phyloP scores from a whole-genome alignment of 2,888 invertebrate species.

The Lycia hirtaria region DNA sequence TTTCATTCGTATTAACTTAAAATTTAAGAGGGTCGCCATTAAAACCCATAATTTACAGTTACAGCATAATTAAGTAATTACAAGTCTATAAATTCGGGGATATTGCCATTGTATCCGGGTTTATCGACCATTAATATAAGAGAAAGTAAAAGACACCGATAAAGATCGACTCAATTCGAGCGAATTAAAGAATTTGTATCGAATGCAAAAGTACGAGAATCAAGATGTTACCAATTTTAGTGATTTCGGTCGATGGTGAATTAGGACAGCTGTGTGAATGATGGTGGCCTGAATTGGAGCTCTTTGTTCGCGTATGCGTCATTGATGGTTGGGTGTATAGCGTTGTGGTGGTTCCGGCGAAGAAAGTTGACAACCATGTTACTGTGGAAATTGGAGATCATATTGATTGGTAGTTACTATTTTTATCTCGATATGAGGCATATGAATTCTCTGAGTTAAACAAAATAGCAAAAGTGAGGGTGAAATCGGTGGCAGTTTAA shows the following conservation, averaged over 20 bases:
- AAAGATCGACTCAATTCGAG: conserved; percentile 47
- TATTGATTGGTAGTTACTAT: too few species aligned
- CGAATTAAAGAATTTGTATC: conserved; percentile 40
- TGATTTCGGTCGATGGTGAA: conserved; percentile 49
- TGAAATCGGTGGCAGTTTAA: too few species aligned
- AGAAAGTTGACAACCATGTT: conserved; percentile 5
- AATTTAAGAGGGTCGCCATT: neutral
- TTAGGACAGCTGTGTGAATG: conserved; percentile 61
- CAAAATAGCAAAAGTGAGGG: too few species aligned
- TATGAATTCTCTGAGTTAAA: too few species aligned
- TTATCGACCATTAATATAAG: conserved; percentile 12
- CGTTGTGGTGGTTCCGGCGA: neutral
- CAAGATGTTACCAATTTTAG: conserved; percentile 59
- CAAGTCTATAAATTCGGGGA: conserved; percentile 12
- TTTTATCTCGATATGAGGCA: too few species aligned
- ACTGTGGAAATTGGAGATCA: too few species aligned
- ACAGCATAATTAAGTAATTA: conserved; percentile 9
- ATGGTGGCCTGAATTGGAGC: conserved; percentile 46
- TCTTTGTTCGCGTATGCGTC: conserved; percentile 37
- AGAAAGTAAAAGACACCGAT: conserved; percentile 42
- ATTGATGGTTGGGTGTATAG: conserved; percentile 34
- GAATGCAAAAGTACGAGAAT: conserved; percentile 49
- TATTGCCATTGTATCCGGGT: conserved; percentile 20
- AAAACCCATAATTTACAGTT: conserved; percentile 2
- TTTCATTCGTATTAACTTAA: neutral